phyloP scores from a whole-genome alignment of 2,113 vertebrate species.

The Notiomystis cincta region DNA sequence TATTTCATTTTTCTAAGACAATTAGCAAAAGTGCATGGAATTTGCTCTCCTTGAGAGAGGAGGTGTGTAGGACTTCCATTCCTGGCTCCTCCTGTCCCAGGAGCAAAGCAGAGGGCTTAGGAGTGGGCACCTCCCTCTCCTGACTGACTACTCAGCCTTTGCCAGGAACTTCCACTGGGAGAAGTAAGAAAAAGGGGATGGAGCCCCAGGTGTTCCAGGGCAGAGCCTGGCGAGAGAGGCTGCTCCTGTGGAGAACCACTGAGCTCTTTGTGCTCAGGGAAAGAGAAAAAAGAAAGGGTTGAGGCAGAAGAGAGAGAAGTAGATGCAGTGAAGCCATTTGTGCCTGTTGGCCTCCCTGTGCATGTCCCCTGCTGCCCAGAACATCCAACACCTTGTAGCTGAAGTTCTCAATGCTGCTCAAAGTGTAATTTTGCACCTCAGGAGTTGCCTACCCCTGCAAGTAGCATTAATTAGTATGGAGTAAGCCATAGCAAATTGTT shows the following conservation, averaged over 20 bases:
- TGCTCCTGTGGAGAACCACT: neutral
- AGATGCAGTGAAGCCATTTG: neutral
- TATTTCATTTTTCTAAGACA: neutral
- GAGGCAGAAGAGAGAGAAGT: neutral
- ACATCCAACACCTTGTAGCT: neutral
- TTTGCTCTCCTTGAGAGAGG: fast-evolving
- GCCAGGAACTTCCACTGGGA: neutral
- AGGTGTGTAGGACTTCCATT: fast-evolving
- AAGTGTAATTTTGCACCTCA: neutral
- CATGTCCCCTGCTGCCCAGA: neutral
- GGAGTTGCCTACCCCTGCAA: neutral
- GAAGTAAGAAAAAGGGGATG: neutral
- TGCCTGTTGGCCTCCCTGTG: neutral
- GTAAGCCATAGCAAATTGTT: neutral
- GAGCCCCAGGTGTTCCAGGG: neutral
- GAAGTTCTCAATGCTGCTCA: neutral
- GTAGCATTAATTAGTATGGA: neutral
- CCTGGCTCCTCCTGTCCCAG: neutral
- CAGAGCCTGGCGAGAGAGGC: fast-evolving
- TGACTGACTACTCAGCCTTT: neutral
- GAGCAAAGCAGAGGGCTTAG: neutral
- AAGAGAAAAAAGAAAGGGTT: neutral
- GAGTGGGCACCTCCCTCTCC: neutral
- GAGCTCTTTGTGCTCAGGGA: neutral
- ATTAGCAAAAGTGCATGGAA: fast-evolving